Conservation (phyloP, 2,888 invertebrate genomes). For the Eustalomyia histrio region DNA sequence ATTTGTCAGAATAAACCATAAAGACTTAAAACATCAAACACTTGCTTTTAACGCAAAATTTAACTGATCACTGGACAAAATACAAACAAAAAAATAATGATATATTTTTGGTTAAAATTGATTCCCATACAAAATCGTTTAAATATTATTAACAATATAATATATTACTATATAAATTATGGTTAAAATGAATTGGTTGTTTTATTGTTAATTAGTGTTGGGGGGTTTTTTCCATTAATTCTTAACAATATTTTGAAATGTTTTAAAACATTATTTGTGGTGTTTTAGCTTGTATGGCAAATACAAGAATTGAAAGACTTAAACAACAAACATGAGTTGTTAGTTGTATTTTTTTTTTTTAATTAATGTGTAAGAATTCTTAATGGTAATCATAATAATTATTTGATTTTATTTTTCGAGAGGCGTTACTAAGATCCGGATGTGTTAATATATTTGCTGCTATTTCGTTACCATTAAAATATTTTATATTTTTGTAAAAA, state of each 20-base stretch:
- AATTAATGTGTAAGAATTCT: not conserved
- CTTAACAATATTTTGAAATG: not conserved
- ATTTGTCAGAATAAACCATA: constrained; percentile 55
- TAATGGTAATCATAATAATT: not conserved
- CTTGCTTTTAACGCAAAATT: constrained; percentile 8
- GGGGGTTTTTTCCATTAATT: not conserved
- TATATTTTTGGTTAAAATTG: not conserved
- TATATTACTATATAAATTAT: not conserved
- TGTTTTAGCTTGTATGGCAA: not conserved
- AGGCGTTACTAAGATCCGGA: constrained; percentile 48
- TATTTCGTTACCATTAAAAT: constrained; percentile 39
- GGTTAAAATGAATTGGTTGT: not conserved
- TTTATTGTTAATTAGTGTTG: not conserved
- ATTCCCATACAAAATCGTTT: not conserved
- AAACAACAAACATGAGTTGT: constrained; percentile 15
- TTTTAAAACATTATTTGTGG: not conserved
- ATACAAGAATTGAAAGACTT: constrained; percentile 22
- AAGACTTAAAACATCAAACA: constrained; percentile 10
- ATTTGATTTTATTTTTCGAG: constrained; percentile 3
- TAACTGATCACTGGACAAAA: not conserved
- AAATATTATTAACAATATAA: not conserved
- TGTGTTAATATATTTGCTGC: constrained; percentile 47
- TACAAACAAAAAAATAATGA: not conserved
- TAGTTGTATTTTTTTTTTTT: not conserved
- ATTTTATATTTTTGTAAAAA: constrained; percentile 19